Percentiles rank a stretch among this genome's conserved stretches.
Evolutionary conservation across 1,140 invertebrate species (phyloP).

Genomic region (Cydia fagiglandana): DNA sequence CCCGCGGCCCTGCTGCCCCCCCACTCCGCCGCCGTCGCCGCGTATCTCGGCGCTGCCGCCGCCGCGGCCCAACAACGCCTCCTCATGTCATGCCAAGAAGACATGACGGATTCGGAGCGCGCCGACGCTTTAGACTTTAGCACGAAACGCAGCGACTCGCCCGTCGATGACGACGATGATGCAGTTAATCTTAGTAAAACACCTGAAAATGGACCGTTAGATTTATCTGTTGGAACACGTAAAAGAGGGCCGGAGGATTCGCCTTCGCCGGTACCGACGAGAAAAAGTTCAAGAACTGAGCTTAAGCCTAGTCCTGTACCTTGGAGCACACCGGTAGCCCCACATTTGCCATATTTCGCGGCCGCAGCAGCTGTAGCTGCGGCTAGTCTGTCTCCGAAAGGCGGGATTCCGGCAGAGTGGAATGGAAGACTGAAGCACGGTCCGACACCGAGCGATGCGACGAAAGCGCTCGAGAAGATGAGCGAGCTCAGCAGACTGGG

Average conservation of each 20-base stretch:
- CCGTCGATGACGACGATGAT: constrained; percentile 81
- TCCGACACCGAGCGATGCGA: constrained; percentile 86
- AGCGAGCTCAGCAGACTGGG: constrained; percentile 92
- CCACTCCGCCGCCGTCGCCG: constrained; percentile 88
- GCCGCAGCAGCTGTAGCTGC: constrained; percentile 89
- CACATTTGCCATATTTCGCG: constrained; percentile 88
- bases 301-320: constrained; percentile 84
- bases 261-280: constrained; percentile 81
- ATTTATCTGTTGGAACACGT: constrained; percentile 87
- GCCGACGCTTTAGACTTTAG: constrained; percentile 86
- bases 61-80: constrained; percentile 86
- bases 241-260: constrained; percentile 85
- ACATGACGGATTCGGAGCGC: constrained; percentile 79
- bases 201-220: constrained; percentile 86
- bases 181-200: constrained; percentile 85
- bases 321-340: constrained; percentile 89
- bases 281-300: constrained; percentile 83
- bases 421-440: constrained; percentile 88
- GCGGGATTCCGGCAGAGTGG: constrained; percentile 83
- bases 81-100: constrained; percentile 87
- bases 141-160: constrained; percentile 80
- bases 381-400: constrained; percentile 87
- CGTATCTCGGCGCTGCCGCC: constrained; percentile 84
- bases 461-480: constrained; percentile 94
- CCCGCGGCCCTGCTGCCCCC: constrained; percentile 83